Percentiles rank a stretch among this genome's conserved stretches.
These are phyloP conservation scores for Lithobates pipiens DNA, from an alignment of 2,797 vertebrate genomes.

Conservation along the genomic window DNA sequence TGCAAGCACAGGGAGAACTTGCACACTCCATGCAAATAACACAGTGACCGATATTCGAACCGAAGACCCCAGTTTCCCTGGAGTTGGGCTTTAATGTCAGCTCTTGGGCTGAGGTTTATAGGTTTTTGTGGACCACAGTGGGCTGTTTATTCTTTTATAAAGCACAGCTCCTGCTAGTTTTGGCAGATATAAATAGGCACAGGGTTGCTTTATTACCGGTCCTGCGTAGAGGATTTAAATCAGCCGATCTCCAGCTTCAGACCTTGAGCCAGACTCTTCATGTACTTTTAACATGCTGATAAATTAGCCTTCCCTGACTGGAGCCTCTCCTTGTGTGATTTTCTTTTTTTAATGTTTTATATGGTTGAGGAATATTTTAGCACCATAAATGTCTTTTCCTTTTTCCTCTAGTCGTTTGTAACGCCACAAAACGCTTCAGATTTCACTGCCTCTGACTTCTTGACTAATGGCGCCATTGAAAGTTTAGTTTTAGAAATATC, in stretches of 20 bases:
- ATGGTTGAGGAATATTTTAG: neutral
- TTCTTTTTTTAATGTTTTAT: constrained; percentile 10
- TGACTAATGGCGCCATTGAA: constrained; percentile 8
- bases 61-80: too few species aligned
- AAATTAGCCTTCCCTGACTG: neutral
- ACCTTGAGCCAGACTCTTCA: neutral
- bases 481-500: constrained; percentile 2
- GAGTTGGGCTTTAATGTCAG: too few species aligned
- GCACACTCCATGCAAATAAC: too few species aligned
- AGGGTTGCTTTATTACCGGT: too few species aligned
- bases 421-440: neutral
- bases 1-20: too few species aligned
- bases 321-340: neutral
- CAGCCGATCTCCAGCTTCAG: neutral
- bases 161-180: too few species aligned
- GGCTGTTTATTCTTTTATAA: too few species aligned
- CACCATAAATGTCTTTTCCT: neutral
- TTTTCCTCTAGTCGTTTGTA: constrained; percentile 1
- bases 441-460: constrained; percentile 3
- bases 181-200: too few species aligned
- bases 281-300: neutral
- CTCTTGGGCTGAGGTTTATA: too few species aligned
- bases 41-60: too few species aligned
- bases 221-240: neutral
- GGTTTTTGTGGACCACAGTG: too few species aligned